These are phyloP conservation scores for Aphelenchoides avenae DNA, from an alignment of 1,140 invertebrate species.

Conservation along the genomic window DNA sequence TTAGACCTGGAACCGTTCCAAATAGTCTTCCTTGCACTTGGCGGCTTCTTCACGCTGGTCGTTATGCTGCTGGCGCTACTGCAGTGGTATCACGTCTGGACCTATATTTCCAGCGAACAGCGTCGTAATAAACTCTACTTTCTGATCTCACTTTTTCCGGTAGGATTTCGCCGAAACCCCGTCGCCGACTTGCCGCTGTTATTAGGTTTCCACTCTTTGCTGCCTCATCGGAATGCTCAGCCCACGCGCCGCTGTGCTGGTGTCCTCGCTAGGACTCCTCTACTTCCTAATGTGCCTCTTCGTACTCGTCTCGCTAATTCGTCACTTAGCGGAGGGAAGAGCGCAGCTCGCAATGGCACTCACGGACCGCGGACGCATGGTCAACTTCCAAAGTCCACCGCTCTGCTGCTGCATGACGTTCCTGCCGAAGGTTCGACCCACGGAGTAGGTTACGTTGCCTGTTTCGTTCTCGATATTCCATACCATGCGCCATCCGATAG, in stretches of 20 bases:
- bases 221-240: conserved; percentile 37
- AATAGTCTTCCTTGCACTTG: too few relatives aligned
- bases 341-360: conserved; percentile 17
- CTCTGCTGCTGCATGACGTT: conserved; percentile 33
- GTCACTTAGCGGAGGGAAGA: conserved; percentile 22
- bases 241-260: conserved; percentile 32
- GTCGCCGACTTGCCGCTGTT: neutral
- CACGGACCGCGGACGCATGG: conserved; percentile 4
- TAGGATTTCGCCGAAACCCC: conserved; percentile 10
- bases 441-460: conserved; percentile 15
- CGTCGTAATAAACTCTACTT: conserved; percentile 43
- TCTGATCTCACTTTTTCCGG: conserved; percentile 39
- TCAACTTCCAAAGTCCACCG: conserved; percentile 33
- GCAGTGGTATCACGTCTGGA: conserved; percentile 28
- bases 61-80: conserved; percentile 23
- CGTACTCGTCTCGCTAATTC: conserved; percentile 36
- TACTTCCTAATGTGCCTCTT: conserved; percentile 43
- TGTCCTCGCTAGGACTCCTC: conserved; percentile 34
- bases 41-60: conserved; percentile 15
- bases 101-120: conserved; percentile 31
- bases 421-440: conserved; percentile 29
- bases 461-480: too few relatives aligned
- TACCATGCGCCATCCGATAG: too few relatives aligned
- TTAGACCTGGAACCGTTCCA: too few relatives aligned
- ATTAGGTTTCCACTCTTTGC: conserved; percentile 30